A percentile compares a stretch with the other conserved stretches of the same genome.
Conservation (phyloP, 2,113 vertebrate genomes). For the Sinocyclocheilus grahami region DNA sequence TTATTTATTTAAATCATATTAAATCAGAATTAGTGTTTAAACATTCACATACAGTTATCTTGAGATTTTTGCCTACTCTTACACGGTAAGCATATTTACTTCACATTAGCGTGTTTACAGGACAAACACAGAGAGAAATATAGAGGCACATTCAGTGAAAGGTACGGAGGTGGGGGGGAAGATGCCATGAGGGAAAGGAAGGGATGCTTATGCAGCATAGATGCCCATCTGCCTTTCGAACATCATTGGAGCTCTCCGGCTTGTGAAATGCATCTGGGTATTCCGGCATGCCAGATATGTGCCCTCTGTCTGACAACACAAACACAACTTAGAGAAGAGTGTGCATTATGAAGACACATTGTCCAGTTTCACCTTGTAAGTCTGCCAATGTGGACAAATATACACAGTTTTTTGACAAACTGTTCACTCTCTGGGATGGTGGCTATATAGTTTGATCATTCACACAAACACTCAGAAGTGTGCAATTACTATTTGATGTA, state of each 20-base stretch:
- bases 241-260: slow-evolving; percentile 26
- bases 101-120: slow-evolving; percentile 31
- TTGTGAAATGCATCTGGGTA: slow-evolving; percentile 32
- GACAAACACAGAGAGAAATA: neutral
- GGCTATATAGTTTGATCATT: neutral
- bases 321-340: slow-evolving; percentile 25
- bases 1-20: neutral
- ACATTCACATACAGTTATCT: neutral
- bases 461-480: neutral
- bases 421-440: slow-evolving; percentile 18
- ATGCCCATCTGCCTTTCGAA: slow-evolving; percentile 34
- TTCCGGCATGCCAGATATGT: slow-evolving; percentile 16
- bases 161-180: neutral
- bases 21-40: neutral
- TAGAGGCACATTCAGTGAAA: neutral
- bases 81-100: neutral
- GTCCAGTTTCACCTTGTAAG: slow-evolving; percentile 39
- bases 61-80: neutral
- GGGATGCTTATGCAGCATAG: slow-evolving; percentile 33
- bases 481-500: neutral
- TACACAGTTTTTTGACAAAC: slow-evolving; percentile 15
- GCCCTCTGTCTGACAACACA: slow-evolving; percentile 41
- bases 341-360: slow-evolving; percentile 31
- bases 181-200: slow-evolving; percentile 4
- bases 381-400: slow-evolving; percentile 46